phyloP scores from a whole-genome alignment of 1,140 invertebrate genomes.

The Bombyx mandarina region DNA sequence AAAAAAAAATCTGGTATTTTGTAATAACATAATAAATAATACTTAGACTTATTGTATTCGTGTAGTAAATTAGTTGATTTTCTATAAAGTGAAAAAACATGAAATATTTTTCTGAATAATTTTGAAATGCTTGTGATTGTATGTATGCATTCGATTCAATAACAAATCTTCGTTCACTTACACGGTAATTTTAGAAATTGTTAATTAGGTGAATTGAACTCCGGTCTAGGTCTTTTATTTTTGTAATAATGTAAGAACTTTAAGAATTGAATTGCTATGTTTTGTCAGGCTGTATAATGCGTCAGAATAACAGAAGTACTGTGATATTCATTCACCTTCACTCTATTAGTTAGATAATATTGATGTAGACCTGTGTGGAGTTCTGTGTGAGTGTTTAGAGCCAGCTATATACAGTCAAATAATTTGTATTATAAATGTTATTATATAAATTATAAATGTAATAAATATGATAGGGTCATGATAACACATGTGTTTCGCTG shows the following conservation, averaged over 20 bases:
- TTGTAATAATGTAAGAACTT: slow-evolving; percentile 31
- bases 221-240: slow-evolving; percentile 49
- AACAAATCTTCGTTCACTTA: slow-evolving; percentile 10
- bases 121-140: not conserved
- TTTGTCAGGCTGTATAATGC: slow-evolving; percentile 2
- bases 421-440: too few relatives aligned
- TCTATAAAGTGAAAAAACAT: not conserved
- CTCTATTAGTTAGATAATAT: slow-evolving; percentile 23
- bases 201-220: slow-evolving; percentile 36
- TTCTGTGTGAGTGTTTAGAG: not conserved
- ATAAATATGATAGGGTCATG: too few relatives aligned
- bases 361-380: slow-evolving; percentile 37
- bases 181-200: slow-evolving; percentile 24
- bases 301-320: slow-evolving; percentile 45
- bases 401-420: too few relatives aligned
- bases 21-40: slow-evolving; percentile 30
- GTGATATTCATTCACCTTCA: slow-evolving; percentile 56
- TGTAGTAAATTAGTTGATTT: slow-evolving; percentile 37
- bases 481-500: too few relatives aligned
- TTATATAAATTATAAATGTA: too few relatives aligned
- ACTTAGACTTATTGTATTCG: slow-evolving; percentile 11
- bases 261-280: slow-evolving; percentile 18
- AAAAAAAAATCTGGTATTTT: slow-evolving; percentile 47
- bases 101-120: not conserved
- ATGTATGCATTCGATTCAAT: not conserved